Conservation (phyloP, 2,113 vertebrate species). For the Willisornis vidua region DNA sequence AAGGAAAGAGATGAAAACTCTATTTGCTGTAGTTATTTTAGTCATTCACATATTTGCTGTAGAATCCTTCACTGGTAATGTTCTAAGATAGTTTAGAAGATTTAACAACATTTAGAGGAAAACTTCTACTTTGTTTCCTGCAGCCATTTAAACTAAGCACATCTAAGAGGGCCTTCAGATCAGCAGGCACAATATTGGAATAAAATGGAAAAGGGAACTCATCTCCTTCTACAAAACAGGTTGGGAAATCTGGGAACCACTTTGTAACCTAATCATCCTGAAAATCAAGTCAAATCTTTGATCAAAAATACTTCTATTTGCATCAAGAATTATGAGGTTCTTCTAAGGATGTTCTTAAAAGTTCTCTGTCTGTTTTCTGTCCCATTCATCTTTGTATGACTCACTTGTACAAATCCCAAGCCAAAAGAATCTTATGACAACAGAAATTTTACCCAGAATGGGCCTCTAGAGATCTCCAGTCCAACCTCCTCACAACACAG, state of each 20-base stretch:
- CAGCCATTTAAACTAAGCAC: neutral
- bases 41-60: neutral
- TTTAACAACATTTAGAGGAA: neutral
- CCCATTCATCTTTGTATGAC: neutral
- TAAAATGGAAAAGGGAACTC: neutral
- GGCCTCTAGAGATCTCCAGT: neutral
- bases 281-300: neutral
- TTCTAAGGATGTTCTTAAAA: neutral
- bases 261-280: neutral
- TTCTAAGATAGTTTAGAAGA: neutral
- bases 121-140: neutral
- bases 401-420: neutral
- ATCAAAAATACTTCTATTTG: neutral
- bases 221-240: neutral
- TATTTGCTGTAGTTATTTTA: neutral
- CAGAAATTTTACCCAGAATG: neutral
- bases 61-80: neutral
- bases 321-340: neutral
- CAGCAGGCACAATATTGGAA: neutral
- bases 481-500: neutral
- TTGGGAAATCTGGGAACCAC: neutral
- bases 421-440: neutral
- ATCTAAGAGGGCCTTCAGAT: neutral
- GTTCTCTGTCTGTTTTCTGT: neutral
- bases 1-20: neutral